phyloP scores from a whole-genome alignment of 2,113 vertebrate species.

The Ursus arctos region DNA sequence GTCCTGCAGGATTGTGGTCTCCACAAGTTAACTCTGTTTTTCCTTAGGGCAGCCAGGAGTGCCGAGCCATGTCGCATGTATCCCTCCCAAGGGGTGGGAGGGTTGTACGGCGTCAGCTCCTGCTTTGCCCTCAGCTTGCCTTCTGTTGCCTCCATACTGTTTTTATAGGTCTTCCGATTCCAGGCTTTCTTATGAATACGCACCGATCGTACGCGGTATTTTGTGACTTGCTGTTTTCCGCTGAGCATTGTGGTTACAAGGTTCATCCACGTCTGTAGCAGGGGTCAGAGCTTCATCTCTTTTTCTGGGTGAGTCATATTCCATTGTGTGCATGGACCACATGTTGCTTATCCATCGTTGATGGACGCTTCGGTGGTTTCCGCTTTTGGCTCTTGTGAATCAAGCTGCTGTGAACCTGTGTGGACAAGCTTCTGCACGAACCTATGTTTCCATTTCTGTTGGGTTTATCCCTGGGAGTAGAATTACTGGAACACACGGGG shows the following conservation, averaged over 20 bases:
- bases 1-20: too few relatives aligned
- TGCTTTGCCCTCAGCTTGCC: too few relatives aligned
- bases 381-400: background rate
- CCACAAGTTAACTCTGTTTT: too few relatives aligned
- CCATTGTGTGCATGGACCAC: too few relatives aligned
- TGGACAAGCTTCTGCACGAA: background rate
- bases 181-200: rapidly evolving
- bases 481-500: too few relatives aligned
- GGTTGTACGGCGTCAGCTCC: too few relatives aligned
- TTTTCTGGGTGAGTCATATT: too few relatives aligned
- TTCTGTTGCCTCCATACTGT: background rate
- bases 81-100: too few relatives aligned
- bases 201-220: background rate
- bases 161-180: background rate
- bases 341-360: background rate
- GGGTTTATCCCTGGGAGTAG: background rate
- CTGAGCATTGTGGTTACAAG: background rate
- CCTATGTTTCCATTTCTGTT: too few relatives aligned
- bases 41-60: too few relatives aligned
- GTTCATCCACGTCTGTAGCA: background rate
- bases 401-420: too few relatives aligned
- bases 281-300: background rate
- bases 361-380: background rate
- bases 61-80: too few relatives aligned
- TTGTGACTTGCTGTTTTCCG: background rate